phyloP scores from a whole-genome alignment of 1,140 invertebrate species.

The Carcinoscorpius rotundicauda region DNA sequence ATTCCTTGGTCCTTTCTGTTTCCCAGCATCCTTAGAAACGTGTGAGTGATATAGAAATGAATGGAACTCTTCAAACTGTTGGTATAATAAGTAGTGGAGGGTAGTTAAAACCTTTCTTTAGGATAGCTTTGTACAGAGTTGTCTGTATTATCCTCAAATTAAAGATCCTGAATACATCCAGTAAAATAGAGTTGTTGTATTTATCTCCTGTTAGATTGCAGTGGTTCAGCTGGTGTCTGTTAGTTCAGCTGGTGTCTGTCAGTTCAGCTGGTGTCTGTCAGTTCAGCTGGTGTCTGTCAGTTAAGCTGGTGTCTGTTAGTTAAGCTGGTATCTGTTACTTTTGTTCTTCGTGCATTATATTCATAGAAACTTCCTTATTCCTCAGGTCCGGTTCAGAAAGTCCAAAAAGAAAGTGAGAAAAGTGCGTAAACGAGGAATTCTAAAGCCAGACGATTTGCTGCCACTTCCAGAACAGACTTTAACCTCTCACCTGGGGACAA shows the following conservation, averaged over 20 bases:
- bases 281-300: too few relatives aligned
- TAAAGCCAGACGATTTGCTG: conserved; percentile 46
- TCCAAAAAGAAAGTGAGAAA: conserved; percentile 60
- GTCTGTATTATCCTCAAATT: too few relatives aligned
- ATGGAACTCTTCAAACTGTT: too few relatives aligned
- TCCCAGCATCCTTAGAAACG: too few relatives aligned
- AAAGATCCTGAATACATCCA: too few relatives aligned
- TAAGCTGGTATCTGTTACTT: not conserved
- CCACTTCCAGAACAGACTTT: conserved; percentile 27
- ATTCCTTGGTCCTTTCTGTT: too few relatives aligned
- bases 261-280: not conserved
- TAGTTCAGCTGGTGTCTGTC: not conserved
- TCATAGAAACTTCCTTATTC: conserved; percentile 18
- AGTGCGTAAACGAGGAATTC: conserved; percentile 35
- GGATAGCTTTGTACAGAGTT: too few relatives aligned
- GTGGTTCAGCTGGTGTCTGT: not conserved
- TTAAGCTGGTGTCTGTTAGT: not conserved
- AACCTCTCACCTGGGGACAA: not conserved
- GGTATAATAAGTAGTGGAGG: too few relatives aligned
- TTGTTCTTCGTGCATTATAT: conserved; percentile 19
- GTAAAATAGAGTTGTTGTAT: too few relatives aligned
- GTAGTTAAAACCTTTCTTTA: too few relatives aligned
- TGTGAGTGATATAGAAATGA: too few relatives aligned
- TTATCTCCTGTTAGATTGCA: too few relatives aligned
- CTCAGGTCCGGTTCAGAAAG: conserved; percentile 75